These are phyloP conservation scores for Mechanitis mazaeus DNA, from an alignment of 2,888 invertebrate species.

Conservation along the genomic window DNA sequence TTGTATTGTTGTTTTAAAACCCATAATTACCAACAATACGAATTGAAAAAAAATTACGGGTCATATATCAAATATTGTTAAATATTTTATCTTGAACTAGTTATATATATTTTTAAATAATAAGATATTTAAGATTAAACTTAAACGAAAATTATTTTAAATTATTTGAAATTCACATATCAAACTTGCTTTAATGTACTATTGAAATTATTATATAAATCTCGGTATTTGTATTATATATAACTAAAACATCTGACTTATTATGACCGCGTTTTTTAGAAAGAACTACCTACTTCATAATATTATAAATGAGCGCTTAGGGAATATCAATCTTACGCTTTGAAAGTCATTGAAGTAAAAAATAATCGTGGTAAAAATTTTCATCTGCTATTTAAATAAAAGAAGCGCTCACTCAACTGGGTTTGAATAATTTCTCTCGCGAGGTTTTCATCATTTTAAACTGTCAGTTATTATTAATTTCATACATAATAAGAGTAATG, in stretches of 20 bases:
- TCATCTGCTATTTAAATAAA: neutral
- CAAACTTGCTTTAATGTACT: no score
- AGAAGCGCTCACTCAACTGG: slow-evolving; percentile 1
- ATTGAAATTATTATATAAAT: no score
- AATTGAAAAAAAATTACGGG: no score
- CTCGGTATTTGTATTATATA: no score
- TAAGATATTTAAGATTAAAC: no score
- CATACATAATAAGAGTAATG: neutral
- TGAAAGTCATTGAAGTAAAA: slow-evolving; percentile 14
- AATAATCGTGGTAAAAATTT: slow-evolving; percentile 8
- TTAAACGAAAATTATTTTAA: no score
- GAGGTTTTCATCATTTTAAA: slow-evolving; percentile 2
- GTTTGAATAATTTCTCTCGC: neutral
- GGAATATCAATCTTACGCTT: slow-evolving; percentile 18
- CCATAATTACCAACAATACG: no score
- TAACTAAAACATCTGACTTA: neutral
- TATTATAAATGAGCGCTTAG: slow-evolving; percentile 7
- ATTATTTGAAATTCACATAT: no score
- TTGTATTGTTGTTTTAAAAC: no score
- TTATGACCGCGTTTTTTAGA: neutral
- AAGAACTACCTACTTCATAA: neutral
- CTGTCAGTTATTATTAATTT: slow-evolving; percentile 2
- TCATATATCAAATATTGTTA: no score
- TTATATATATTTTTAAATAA: no score
- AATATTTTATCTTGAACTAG: no score